Evolutionary conservation across 1,140 invertebrate genomes (phyloP).

Genomic region (Bactericera cockerelli): DNA sequence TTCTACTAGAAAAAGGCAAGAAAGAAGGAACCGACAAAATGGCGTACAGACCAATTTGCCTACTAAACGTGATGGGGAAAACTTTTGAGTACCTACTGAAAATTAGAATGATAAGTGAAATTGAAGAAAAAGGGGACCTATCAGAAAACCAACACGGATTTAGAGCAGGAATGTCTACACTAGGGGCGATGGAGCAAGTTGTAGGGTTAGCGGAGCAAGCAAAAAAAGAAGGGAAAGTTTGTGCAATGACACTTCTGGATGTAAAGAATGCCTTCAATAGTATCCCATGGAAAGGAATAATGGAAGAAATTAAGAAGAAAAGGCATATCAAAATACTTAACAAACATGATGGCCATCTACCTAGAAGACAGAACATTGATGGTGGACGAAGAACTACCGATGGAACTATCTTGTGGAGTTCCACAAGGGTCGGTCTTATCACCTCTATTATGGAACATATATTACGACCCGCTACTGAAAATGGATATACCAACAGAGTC

Average conservation of each 20-base stretch:
- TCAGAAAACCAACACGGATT: slow-evolving; percentile 1
- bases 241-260: not conserved
- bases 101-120: not conserved
- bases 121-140: not conserved
- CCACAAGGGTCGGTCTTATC: no score
- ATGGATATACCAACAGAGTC: no score
- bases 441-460: no score
- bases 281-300: no score
- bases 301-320: no score
- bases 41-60: slow-evolving; percentile 6
- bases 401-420: no score
- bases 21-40: slow-evolving; percentile 4
- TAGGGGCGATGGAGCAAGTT: not conserved
- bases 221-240: not conserved
- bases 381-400: no score
- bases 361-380: no score
- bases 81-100: not conserved
- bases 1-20: slow-evolving; percentile 2
- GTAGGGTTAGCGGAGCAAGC: not conserved
- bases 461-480: no score
- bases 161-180: not conserved
- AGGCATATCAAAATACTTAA: no score
- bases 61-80: slow-evolving; percentile 5
- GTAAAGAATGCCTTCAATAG: not conserved
- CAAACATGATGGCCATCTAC: no score